These are phyloP conservation scores for Buphagus erythrorhynchus DNA, from an alignment of 2,797 vertebrate species.

Conservation along the genomic window DNA sequence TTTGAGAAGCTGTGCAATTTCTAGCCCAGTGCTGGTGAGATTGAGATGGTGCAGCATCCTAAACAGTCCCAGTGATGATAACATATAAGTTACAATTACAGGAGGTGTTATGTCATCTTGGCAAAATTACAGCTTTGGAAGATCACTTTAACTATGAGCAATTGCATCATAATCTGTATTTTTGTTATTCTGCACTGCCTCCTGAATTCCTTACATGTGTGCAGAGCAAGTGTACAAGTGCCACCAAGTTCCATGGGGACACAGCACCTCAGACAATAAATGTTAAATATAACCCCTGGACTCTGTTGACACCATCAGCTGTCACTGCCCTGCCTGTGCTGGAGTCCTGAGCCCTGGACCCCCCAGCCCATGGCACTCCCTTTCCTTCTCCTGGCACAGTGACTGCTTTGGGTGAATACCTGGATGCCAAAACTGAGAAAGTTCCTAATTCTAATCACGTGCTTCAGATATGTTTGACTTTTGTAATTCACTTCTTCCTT, in stretches of 20 bases:
- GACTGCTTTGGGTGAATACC: neutral
- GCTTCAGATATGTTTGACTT: neutral
- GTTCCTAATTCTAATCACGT: neutral
- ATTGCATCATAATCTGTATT: neutral
- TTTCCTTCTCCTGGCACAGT: neutral
- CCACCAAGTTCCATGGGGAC: no score
- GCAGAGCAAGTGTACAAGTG: neutral
- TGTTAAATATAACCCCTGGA: no score
- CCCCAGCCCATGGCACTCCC: neutral
- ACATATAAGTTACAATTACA: neutral
- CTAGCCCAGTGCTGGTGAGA: neutral
- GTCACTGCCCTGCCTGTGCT: no score
- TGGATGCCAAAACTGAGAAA: neutral
- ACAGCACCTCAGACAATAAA: no score
- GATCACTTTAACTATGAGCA: neutral
- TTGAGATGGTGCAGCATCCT: neutral
- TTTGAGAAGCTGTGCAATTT: neutral
- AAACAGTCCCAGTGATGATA: neutral
- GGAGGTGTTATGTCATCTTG: neutral
- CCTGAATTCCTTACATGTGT: accelerated
- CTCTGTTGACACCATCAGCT: no score
- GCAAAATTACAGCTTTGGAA: neutral
- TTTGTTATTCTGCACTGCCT: neutral
- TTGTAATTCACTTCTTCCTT: neutral
- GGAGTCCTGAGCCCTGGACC: no score